Evolutionary conservation across 1,140 invertebrate species (phyloP).

Genomic region (Heliconius nattereri): DNA sequence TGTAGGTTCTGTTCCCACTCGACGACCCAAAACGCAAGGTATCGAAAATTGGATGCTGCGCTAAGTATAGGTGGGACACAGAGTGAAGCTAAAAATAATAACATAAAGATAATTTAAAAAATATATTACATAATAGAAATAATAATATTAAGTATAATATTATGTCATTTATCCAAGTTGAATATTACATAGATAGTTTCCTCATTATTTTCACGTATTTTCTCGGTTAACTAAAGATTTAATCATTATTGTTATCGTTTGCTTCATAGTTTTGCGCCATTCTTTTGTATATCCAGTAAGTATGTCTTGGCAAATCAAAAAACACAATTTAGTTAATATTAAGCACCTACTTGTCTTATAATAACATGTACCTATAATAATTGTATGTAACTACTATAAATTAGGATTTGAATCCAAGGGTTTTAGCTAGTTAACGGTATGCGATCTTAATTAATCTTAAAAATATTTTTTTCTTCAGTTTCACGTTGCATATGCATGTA

Average conservation of each 20-base stretch:
- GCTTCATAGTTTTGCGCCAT: slow-evolving; percentile 1
- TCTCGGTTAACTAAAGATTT: background rate
- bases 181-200: background rate
- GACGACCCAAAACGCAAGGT: no score
- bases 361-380: background rate
- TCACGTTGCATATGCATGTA: no score
- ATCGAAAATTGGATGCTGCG: no score
- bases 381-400: no score
- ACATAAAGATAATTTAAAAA: background rate
- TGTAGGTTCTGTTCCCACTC: no score
- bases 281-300: background rate
- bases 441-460: no score
- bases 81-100: background rate
- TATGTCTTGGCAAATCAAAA: background rate
- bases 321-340: background rate
- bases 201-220: background rate
- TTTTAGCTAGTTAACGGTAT: no score
- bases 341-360: background rate
- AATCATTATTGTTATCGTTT: background rate
- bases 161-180: background rate
- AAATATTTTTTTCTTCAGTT: no score
- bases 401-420: no score
- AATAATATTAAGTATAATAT: background rate
- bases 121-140: background rate
- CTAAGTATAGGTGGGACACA: no score